A percentile compares a stretch with the other conserved stretches of the same genome.
These are phyloP conservation scores for Drosophila lacicola DNA, from an alignment of 2,888 invertebrate species.

Conservation along the genomic window DNA sequence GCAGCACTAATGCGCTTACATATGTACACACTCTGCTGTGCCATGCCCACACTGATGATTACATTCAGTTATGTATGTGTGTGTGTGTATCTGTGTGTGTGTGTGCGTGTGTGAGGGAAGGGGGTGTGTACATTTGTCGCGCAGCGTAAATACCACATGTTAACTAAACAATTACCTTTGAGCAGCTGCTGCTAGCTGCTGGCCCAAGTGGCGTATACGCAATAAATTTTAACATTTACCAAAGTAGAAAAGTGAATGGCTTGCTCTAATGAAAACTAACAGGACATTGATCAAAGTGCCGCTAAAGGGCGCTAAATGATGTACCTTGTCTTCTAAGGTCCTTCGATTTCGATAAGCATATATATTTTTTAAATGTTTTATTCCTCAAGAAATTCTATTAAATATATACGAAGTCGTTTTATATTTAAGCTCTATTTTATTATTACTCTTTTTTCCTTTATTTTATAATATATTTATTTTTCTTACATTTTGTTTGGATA, in stretches of 20 bases:
- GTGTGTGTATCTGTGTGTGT: constrained; percentile 12
- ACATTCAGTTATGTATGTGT: constrained; percentile 37
- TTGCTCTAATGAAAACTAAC: constrained; percentile 4
- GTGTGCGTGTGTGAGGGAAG: constrained; percentile 16
- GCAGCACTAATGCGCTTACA: constrained; percentile 71
- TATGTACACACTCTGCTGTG: constrained; percentile 29
- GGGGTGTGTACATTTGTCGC: constrained; percentile 39
- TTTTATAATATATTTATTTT: no score
- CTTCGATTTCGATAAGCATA: no score
- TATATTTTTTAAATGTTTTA: no score
- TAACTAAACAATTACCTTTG: constrained; percentile 78
- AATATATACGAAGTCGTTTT: no score
- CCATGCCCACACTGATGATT: constrained; percentile 58
- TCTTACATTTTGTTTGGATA: no score
- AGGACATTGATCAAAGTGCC: not conserved
- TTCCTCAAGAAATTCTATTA: no score
- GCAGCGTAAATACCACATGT: constrained; percentile 75
- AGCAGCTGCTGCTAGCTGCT: constrained; percentile 41
- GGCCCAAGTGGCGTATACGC: constrained; percentile 57
- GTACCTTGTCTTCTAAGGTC: no score
- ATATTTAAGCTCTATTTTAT: no score
- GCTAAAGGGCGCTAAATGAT: not conserved
- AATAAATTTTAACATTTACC: constrained; percentile 32
- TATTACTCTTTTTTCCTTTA: no score
- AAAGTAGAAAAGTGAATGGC: not conserved